Conservation (phyloP, 1,140 invertebrate species). For the Leptestheria dahalacensis region DNA sequence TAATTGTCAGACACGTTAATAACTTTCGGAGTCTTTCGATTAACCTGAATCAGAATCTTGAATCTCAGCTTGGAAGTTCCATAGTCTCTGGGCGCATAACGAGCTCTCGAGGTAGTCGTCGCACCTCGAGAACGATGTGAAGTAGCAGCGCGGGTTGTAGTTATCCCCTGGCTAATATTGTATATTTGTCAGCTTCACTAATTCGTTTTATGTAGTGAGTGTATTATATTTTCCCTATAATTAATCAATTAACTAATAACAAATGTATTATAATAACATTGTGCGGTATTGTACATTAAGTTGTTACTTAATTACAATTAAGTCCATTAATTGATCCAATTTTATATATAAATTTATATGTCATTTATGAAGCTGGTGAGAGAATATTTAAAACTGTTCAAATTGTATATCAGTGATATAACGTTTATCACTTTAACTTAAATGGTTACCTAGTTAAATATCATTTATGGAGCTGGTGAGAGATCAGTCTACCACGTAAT, state of each 20-base stretch:
- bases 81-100: neutral
- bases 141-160: neutral
- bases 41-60: conserved; percentile 6
- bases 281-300: neutral
- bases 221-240: no score
- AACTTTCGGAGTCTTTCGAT: neutral
- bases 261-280: no score
- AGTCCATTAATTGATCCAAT: no score
- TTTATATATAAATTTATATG: no score
- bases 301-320: neutral
- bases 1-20: neutral
- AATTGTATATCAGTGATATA: neutral
- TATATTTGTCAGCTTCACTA: no score
- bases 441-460: neutral
- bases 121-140: neutral
- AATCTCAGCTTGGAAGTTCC: conserved; percentile 8
- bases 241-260: no score
- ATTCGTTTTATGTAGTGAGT: no score
- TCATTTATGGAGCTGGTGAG: neutral
- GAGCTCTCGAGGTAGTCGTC: neutral
- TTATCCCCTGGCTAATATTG: neutral
- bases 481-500: neutral
- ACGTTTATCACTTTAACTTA: neutral
- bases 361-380: no score
- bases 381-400: no score